Conservation (phyloP, 2,888 invertebrate genomes). For the Pachycephus smyrnensis region DNA sequence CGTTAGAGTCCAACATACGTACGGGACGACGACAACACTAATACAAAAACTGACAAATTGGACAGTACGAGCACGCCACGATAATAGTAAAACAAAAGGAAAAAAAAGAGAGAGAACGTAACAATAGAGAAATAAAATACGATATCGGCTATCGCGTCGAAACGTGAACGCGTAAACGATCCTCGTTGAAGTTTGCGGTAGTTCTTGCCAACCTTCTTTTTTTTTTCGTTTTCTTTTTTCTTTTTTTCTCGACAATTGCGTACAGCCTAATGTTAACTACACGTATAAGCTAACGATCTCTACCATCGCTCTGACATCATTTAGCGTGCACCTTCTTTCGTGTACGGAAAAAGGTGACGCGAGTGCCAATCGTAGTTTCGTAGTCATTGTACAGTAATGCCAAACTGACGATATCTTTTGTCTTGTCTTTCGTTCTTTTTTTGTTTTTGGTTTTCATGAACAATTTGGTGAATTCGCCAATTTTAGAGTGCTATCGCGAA, state of each 20-base stretch:
- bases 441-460: neutral
- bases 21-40: slow-evolving; percentile 55
- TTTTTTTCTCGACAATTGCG: slow-evolving; percentile 1
- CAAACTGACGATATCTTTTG: slow-evolving; percentile 59
- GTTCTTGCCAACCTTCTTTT: slow-evolving; percentile 22
- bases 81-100: slow-evolving; percentile 28
- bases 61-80: slow-evolving; percentile 62
- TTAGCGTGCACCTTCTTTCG: no score
- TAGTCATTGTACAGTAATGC: slow-evolving; percentile 60
- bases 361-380: neutral
- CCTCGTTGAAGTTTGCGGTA: neutral
- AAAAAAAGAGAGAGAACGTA: slow-evolving; percentile 9
- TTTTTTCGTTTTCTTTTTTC: slow-evolving; percentile 4
- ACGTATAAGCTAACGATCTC: no score
- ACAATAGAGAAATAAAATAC: slow-evolving; percentile 3
- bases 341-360: neutral
- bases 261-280: no score
- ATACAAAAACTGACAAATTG: slow-evolving; percentile 54
- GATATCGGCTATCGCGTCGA: slow-evolving; percentile 2
- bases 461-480: neutral
- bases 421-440: slow-evolving; percentile 21
- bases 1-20: slow-evolving; percentile 31
- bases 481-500: no score
- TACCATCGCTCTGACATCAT: no score
- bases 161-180: slow-evolving; percentile 2